Percentiles rank a stretch among this genome's conserved stretches.
phyloP scores from a whole-genome alignment of 2,113 vertebrate genomes.

The Crotalus helleri region DNA sequence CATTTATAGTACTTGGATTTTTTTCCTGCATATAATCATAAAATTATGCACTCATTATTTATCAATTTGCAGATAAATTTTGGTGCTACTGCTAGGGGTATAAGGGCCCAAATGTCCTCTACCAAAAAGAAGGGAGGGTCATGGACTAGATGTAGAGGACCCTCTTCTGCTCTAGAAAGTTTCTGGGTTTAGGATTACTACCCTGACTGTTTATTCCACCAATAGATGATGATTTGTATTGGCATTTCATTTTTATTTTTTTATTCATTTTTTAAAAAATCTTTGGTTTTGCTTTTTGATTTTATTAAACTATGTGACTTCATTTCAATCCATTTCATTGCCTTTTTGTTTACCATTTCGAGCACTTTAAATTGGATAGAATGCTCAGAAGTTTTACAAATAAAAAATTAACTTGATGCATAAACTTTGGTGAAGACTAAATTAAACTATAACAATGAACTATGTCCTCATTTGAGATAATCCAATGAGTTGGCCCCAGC shows the following conservation, averaged over 20 bases:
- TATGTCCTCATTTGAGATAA: background rate
- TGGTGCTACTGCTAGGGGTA: background rate
- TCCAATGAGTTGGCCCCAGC: conserved; percentile 45
- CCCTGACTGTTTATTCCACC: background rate
- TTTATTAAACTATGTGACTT: background rate
- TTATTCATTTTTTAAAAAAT: background rate
- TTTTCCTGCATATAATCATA: background rate
- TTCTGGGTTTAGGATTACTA: background rate
- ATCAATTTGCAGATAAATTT: background rate
- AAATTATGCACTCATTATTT: background rate
- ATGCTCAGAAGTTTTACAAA: background rate
- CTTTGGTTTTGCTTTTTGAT: background rate
- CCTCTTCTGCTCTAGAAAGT: background rate
- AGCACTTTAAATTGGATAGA: background rate
- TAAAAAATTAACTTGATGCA: background rate
- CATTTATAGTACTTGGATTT: background rate
- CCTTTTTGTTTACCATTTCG: background rate
- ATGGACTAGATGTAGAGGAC: background rate
- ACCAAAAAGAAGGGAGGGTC: background rate
- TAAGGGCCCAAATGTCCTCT: background rate
- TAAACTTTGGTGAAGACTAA: background rate
- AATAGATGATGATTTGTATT: background rate
- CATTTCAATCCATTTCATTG: background rate
- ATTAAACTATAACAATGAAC: background rate
- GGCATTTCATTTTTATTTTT: background rate